Evolutionary conservation across 2,797 vertebrate species (phyloP).

Genomic region (Morelia viridis): DNA sequence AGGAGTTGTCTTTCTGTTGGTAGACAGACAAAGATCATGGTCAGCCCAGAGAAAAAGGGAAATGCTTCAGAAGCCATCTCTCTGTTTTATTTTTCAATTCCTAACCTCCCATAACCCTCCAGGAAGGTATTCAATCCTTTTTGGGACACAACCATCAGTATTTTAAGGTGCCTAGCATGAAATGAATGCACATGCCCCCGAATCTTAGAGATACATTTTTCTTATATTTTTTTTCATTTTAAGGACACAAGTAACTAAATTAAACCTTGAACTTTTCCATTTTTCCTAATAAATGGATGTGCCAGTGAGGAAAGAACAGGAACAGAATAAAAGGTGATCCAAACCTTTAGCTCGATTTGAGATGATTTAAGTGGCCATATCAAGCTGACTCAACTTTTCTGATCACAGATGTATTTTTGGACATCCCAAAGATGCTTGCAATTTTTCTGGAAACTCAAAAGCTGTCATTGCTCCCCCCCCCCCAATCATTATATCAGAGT

Average conservation of each 20-base stretch:
- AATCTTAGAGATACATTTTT: neutral
- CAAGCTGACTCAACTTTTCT: neutral
- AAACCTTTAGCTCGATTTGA: neutral
- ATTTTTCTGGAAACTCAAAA: neutral
- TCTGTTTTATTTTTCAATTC: too few relatives aligned
- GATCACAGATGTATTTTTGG: neutral
- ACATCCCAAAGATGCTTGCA: neutral
- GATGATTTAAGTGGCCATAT: neutral
- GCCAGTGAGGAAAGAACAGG: neutral
- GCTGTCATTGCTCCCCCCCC: neutral
- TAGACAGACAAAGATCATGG: too few relatives aligned
- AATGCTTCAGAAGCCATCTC: too few relatives aligned
- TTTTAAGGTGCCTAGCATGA: neutral
- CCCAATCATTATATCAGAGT: neutral
- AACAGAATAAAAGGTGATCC: neutral
- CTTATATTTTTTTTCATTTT: neutral
- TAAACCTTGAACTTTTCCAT: neutral
- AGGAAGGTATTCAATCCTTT: neutral
- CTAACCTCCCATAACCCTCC: too few relatives aligned
- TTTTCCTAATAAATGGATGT: neutral
- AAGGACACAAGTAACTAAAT: neutral
- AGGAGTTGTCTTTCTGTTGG: too few relatives aligned
- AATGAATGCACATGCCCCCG: neutral
- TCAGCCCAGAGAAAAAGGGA: too few relatives aligned
- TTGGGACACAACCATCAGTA: neutral